These are phyloP conservation scores for Gobiocypris rarus DNA, from an alignment of 2,113 vertebrate species.

Conservation along the genomic window DNA sequence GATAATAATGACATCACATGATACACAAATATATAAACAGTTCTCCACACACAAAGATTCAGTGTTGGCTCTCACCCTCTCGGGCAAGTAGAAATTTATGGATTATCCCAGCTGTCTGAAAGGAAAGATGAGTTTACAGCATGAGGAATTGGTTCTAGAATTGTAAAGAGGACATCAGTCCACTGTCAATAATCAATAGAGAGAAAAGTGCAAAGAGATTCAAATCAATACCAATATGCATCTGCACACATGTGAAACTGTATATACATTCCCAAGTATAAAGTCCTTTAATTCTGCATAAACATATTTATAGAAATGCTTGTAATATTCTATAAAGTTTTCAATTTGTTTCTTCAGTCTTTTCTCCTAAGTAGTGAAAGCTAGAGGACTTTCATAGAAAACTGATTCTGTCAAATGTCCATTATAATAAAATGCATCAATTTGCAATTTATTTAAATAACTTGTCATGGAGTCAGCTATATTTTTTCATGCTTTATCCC, in stretches of 20 bases:
- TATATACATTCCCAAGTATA: background rate
- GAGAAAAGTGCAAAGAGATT: background rate
- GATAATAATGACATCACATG: background rate
- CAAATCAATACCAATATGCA: background rate
- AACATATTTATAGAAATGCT: background rate
- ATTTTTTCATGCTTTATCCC: background rate
- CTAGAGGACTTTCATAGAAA: background rate
- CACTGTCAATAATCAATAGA: constrained; percentile 16
- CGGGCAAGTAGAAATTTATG: background rate
- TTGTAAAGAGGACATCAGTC: constrained; percentile 8
- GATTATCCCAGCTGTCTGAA: background rate
- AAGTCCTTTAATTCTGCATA: background rate
- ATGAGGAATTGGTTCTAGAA: background rate
- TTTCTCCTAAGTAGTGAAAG: background rate
- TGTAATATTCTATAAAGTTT: background rate
- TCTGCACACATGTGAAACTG: background rate
- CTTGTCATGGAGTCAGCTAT: background rate
- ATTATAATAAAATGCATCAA: background rate
- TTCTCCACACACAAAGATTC: background rate
- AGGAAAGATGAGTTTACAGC: background rate
- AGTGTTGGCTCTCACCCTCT: background rate
- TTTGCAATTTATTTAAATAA: background rate
- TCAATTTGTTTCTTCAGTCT: background rate
- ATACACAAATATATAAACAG: background rate
- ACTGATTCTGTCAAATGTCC: background rate